Evolutionary conservation across 2,797 vertebrate species (phyloP), one percentile per base, ranked within the genome.

Genomic region (Cynodonichthys magdalenae): DNA sequence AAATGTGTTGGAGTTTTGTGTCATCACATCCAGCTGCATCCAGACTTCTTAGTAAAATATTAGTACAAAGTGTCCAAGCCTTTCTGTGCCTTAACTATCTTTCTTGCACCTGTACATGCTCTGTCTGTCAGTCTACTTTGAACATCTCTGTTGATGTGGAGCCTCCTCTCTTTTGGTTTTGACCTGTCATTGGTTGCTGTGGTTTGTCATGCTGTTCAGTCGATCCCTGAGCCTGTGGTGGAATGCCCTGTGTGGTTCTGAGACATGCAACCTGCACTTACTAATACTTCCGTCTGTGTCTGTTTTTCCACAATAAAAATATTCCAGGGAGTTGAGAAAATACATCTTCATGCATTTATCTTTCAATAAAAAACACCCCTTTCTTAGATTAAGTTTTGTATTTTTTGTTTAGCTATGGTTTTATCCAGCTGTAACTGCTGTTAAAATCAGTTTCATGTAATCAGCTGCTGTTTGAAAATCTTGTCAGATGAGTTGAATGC

Each of bases 131-230:
- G 66, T 81, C 63, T 70, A 50, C 69, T 61, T 64, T 66, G 56
- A 75, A 73, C 66, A 45, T 80, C 27, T 39, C 36, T 39, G 36
- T 39, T 39, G 62, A 71, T 71, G 77, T 67, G 80, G 68, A 80
- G 68, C 67, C 66, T 75, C 31, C 66, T 71, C 39, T 73, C 68
- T 81, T 80, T 77, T 83, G 76, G 78, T 83, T 71, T 59, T 78
- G 67, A 68, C 77, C 87, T 85, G 52, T 90, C 76, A 64, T 78
- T 94, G 92, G 92, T 93, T 94, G 94, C 92, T 96, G 95, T 96
- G 95, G 96, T 96, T 96, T 98, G 97, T 97, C 96, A 98, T 98
- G 97, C 96, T 97, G 96, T 98, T 96, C 95, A 89, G 82, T 74
- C 92, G 88, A 86, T 89, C 80, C 73, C 78, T 87, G 71, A 89